Conservation (phyloP, 2,113 vertebrate species). For the Grammomys dolichurus region DNA sequence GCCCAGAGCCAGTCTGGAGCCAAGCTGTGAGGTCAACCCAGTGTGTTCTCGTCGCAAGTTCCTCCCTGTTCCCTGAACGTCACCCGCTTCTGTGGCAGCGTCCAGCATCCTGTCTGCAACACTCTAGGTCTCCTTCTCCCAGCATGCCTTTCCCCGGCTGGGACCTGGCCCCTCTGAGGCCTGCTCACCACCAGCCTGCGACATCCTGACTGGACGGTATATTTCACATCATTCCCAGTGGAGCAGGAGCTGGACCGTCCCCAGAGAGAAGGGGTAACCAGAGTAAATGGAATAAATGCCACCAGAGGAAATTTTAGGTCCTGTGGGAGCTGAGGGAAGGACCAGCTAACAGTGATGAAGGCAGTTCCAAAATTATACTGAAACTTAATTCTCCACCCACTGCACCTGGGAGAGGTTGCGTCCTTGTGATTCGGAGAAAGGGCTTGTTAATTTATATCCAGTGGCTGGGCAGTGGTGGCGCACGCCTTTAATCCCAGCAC, state of each 20-base stretch:
- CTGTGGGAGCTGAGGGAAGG: conserved; percentile 26
- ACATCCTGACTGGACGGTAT: neutral
- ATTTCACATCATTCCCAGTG: neutral
- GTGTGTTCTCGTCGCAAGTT: neutral
- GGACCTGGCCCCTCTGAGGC: neutral
- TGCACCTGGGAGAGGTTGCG: conserved; percentile 22
- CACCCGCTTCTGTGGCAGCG: neutral
- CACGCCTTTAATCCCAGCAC: too few species aligned
- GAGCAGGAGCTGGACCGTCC: neutral
- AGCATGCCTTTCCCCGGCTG: neutral
- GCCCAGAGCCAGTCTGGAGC: conserved; percentile 52
- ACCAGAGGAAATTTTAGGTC: neutral
- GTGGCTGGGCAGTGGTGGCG: neutral
- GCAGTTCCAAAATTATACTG: conserved; percentile 36
- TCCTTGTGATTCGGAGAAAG: conserved; percentile 6
- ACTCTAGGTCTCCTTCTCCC: neutral
- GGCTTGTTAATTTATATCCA: neutral
- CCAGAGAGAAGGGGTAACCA: neutral
- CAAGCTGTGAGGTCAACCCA: conserved; percentile 46
- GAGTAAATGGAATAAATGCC: neutral
- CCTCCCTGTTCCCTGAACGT: neutral
- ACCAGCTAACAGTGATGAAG: conserved; percentile 12
- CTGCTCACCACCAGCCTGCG: neutral
- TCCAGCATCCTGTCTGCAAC: rapidly evolving
- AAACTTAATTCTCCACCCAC: conserved; percentile 36